phyloP scores from a whole-genome alignment of 2,888 invertebrate species.

The Ephialtes manifestator region DNA sequence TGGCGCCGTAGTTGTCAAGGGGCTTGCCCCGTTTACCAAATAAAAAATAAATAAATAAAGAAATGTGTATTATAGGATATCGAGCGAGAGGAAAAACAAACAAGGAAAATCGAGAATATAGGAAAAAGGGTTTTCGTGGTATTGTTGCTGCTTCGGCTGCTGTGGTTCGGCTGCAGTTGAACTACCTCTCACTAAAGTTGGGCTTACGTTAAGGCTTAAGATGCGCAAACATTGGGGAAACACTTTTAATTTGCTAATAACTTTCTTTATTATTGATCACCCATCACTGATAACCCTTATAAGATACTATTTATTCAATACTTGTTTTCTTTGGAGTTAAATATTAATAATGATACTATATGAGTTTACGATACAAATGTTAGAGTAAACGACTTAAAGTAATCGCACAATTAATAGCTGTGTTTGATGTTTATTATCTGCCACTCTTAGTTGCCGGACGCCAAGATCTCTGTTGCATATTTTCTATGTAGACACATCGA shows the following conservation, averaged over 20 bases:
- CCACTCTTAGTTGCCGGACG: neutral
- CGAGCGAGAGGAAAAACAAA: too few species aligned
- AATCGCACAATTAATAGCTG: neutral
- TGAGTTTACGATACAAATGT: neutral
- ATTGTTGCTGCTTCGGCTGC: too few species aligned
- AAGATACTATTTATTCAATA: neutral
- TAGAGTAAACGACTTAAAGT: neutral
- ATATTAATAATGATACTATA: neutral
- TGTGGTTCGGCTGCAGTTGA: too few species aligned
- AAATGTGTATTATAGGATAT: too few species aligned
- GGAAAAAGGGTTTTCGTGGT: too few species aligned
- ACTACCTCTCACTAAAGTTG: too few species aligned
- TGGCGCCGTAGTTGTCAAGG: too few species aligned
- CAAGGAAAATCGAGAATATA: too few species aligned
- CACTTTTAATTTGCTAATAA: neutral
- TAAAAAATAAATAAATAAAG: too few species aligned
- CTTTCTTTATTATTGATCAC: neutral
- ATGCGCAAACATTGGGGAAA: neutral
- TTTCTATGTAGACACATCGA: neutral
- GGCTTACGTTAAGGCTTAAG: too few species aligned
- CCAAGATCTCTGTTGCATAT: neutral
- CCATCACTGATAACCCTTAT: neutral
- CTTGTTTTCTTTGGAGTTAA: neutral
- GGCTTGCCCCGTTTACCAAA: too few species aligned
- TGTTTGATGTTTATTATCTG: neutral